phyloP scores from a whole-genome alignment of 2,113 vertebrate species.

The Montifringilla adamsi region DNA sequence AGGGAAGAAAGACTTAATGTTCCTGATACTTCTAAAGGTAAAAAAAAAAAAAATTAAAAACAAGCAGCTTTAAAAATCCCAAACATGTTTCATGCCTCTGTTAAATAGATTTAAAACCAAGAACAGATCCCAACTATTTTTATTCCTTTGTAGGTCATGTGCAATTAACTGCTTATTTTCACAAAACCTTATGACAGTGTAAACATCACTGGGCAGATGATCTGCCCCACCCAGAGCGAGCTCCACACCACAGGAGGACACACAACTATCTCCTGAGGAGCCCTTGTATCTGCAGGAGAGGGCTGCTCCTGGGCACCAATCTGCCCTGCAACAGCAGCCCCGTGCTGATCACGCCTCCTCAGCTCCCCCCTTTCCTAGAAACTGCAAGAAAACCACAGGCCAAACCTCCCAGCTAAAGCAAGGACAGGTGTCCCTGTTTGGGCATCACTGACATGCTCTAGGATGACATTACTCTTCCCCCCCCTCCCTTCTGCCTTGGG shows the following conservation, averaged over 20 bases:
- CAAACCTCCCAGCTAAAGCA: neutral
- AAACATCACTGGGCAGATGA: slow-evolving; percentile 31
- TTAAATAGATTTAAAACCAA: slow-evolving; percentile 21
- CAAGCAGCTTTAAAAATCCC: neutral
- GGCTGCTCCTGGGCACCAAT: neutral
- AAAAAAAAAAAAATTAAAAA: neutral
- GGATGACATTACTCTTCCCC: neutral
- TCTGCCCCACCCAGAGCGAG: neutral
- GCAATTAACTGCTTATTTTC: slow-evolving; percentile 58
- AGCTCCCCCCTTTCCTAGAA: neutral
- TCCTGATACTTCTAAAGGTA: slow-evolving; percentile 42
- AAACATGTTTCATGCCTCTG: neutral
- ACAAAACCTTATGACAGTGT: slow-evolving; percentile 47
- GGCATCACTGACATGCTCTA: neutral
- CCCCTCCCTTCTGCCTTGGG: neutral
- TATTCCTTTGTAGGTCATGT: slow-evolving; percentile 43
- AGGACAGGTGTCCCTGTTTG: neutral
- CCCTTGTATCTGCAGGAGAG: neutral
- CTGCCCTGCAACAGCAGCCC: neutral
- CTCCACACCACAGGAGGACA: slow-evolving; percentile 2
- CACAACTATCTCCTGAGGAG: neutral
- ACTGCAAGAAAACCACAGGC: neutral
- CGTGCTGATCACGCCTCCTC: neutral
- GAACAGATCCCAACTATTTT: neutral
- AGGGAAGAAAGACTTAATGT: slow-evolving; percentile 40